A percentile compares a stretch with the other conserved stretches of the same genome.
Conservation (phyloP, 2,113 vertebrate species). For the Pseudolaguvia tuberculata region DNA sequence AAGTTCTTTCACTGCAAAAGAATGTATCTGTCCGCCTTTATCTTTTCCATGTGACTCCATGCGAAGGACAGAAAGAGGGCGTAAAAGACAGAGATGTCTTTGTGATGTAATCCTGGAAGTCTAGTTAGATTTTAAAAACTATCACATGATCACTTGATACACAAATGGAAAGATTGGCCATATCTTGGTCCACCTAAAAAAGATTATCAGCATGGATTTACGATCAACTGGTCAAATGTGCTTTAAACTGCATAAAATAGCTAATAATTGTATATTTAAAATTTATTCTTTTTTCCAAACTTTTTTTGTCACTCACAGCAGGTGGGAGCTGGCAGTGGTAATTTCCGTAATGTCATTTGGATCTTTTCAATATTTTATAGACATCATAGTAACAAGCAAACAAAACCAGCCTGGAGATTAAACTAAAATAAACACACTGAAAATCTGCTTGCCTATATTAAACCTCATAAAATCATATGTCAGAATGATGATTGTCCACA, state of each 20-base stretch:
- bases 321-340: background rate
- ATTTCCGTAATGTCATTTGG: slow-evolving; percentile 14
- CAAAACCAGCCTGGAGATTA: background rate
- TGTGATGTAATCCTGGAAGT: slow-evolving; percentile 60
- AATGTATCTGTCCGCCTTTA: slow-evolving; percentile 7
- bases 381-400: slow-evolving; percentile 8
- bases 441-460: background rate
- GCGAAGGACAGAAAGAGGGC: background rate
- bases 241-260: background rate
- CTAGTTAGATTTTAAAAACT: slow-evolving; percentile 18
- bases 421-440: background rate
- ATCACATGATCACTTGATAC: background rate
- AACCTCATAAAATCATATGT: background rate
- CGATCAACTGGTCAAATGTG: background rate
- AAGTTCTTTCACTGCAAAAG: background rate
- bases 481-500: background rate
- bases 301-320: slow-evolving; percentile 1
- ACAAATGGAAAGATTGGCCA: background rate
- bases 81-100: slow-evolving; percentile 56
- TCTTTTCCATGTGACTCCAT: slow-evolving; percentile 7
- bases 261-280: no score
- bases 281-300: no score
- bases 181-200: background rate
- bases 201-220: background rate
- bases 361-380: slow-evolving; percentile 14